Evolutionary conservation across 2,888 invertebrate genomes (phyloP).

Genomic region (Carabus problematicus): DNA sequence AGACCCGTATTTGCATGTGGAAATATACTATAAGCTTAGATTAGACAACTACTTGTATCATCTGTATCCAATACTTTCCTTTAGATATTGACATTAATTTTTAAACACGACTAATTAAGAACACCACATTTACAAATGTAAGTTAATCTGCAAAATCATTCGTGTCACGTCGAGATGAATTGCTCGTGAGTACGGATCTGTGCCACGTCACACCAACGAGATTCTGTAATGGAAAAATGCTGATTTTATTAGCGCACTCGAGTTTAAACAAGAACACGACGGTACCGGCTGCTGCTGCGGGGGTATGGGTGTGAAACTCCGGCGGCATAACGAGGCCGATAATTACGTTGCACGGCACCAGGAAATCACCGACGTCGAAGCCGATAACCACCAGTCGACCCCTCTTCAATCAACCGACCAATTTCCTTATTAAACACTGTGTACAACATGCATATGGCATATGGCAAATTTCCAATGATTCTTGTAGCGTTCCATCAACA

Average conservation of each 20-base stretch:
- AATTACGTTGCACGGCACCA: slow-evolving; percentile 31
- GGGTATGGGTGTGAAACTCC: neutral
- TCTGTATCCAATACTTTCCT: too few species aligned
- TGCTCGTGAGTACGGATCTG: neutral
- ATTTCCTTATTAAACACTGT: slow-evolving; percentile 33
- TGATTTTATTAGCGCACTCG: slow-evolving; percentile 38
- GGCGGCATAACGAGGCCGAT: slow-evolving; percentile 35
- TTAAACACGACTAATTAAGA: too few species aligned
- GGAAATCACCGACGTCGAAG: slow-evolving; percentile 24
- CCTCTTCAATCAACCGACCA: slow-evolving; percentile 34
- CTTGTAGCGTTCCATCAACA: too few species aligned
- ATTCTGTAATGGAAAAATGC: slow-evolving; percentile 25
- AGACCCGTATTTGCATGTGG: too few species aligned
- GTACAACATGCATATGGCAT: too few species aligned
- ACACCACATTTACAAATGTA: too few species aligned
- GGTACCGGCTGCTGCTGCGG: slow-evolving; percentile 1
- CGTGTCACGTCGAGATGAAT: neutral
- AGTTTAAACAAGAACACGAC: slow-evolving; percentile 21
- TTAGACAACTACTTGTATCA: too few species aligned
- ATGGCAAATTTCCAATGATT: too few species aligned
- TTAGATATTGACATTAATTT: too few species aligned
- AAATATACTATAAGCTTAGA: too few species aligned
- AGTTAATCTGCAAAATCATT: too few species aligned
- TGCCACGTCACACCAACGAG: slow-evolving; percentile 2
- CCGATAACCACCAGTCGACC: slow-evolving; percentile 31